phyloP scores from a whole-genome alignment of 2,113 vertebrate species.

The Tetrax tetrax region DNA sequence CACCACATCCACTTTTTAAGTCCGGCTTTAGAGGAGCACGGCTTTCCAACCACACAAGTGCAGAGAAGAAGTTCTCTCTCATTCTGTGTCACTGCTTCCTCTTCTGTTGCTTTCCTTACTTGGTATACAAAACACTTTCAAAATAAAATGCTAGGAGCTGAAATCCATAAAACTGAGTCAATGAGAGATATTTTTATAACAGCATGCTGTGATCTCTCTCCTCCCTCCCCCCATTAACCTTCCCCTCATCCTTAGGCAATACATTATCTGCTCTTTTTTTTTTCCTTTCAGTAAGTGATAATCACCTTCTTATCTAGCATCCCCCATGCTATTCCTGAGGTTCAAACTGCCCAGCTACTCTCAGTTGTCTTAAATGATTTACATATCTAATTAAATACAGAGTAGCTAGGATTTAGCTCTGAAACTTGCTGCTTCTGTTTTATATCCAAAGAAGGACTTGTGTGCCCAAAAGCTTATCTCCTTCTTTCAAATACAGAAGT shows the following conservation, averaged over 20 bases:
- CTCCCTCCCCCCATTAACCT: neutral
- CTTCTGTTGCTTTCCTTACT: neutral
- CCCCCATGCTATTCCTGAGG: neutral
- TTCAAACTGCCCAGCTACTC: neutral
- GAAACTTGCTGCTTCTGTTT: neutral
- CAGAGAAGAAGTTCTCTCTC: neutral
- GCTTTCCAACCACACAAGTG: neutral
- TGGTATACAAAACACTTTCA: neutral
- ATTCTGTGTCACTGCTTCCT: neutral
- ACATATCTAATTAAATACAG: conserved; percentile 46
- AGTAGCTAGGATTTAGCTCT: neutral
- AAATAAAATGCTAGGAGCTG: neutral
- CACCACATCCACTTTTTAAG: neutral
- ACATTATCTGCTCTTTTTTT: neutral
- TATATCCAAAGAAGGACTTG: neutral
- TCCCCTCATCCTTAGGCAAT: neutral
- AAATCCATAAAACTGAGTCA: neutral
- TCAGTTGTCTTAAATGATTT: conserved; percentile 37
- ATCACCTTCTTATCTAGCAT: conserved; percentile 32
- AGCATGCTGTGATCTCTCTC: neutral
- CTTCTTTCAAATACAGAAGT: conserved; percentile 11
- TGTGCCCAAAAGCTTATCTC: conserved; percentile 21
- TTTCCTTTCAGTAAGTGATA: neutral
- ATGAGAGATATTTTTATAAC: neutral
- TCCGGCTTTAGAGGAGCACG: neutral